Percentiles rank a stretch among this genome's conserved stretches.
Conservation (phyloP, 2,888 invertebrate genomes). For the Idaea biselata region DNA sequence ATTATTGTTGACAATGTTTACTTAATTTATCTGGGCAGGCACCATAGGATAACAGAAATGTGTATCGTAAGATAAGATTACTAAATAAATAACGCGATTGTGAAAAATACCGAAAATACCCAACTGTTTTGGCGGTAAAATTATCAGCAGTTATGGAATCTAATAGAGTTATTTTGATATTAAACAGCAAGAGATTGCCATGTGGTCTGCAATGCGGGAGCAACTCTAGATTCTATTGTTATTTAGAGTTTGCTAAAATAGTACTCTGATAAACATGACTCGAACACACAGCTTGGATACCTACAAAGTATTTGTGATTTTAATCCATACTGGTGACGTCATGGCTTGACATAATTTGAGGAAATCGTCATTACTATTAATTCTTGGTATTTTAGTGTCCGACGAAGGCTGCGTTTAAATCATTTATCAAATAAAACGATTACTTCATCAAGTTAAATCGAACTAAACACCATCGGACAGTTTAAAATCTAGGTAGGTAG, state of each 20-base stretch:
- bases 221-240: neutral
- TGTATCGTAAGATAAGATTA: slow-evolving; percentile 15
- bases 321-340: slow-evolving; percentile 22
- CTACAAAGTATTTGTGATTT: slow-evolving; percentile 18
- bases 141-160: neutral
- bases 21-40: neutral
- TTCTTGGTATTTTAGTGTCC: slow-evolving; percentile 23
- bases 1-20: neutral
- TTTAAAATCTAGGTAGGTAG: neutral
- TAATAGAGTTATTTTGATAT: neutral
- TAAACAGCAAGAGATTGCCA: neutral
- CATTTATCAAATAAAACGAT: slow-evolving; percentile 34
- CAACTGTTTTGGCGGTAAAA: no score
- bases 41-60: neutral
- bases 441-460: slow-evolving; percentile 35
- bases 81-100: slow-evolving; percentile 1
- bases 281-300: neutral
- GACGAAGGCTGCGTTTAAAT: slow-evolving; percentile 37
- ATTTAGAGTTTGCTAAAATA: neutral
- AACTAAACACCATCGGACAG: neutral
- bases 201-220: neutral
- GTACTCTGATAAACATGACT: neutral
- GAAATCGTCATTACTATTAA: slow-evolving; percentile 38
- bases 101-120: neutral
- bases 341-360: slow-evolving; percentile 29